These are phyloP conservation scores for Cheilosia grossa DNA, from an alignment of 2,888 invertebrate genomes.

Conservation along the genomic window DNA sequence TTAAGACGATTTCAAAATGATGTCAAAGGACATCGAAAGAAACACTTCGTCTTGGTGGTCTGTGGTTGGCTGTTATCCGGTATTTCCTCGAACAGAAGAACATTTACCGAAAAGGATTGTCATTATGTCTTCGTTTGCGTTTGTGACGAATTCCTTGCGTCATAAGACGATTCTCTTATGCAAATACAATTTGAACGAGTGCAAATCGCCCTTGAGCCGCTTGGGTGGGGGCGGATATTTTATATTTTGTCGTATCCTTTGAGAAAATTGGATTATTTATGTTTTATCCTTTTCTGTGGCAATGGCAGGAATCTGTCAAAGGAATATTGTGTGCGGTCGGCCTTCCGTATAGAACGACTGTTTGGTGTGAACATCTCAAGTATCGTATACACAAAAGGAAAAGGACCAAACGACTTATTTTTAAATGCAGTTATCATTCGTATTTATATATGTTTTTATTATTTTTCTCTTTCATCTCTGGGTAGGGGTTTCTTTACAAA, in stretches of 20 bases:
- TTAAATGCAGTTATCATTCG: conserved; percentile 63
- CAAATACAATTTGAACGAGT: conserved; percentile 2
- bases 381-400: conserved; percentile 1
- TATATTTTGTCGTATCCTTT: conserved; percentile 23
- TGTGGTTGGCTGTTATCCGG: conserved; percentile 23
- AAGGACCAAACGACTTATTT: conserved; percentile 41
- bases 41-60: conserved; percentile 5
- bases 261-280: conserved; percentile 50
- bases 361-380: conserved; percentile 37
- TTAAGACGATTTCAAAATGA: conserved; percentile 32
- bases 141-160: conserved; percentile 29
- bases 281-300: conserved; percentile 26
- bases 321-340: conserved; percentile 12
- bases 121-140: conserved; percentile 24
- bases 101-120: conserved; percentile 33
- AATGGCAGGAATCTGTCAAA: conserved; percentile 57
- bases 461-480: conserved; percentile 36
- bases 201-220: conserved; percentile 32
- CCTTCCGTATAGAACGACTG: background rate
- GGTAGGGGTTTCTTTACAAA: conserved; percentile 32
- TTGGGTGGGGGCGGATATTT: conserved; percentile 19
- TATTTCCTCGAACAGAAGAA: conserved; percentile 18
- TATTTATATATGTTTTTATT: conserved; percentile 50
- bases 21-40: conserved; percentile 55
- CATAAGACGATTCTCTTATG: conserved; percentile 32